Evolutionary conservation across 2,113 vertebrate species (phyloP), one percentile per base, ranked within the genome.

Genomic region (Scalopus aquaticus): DNA sequence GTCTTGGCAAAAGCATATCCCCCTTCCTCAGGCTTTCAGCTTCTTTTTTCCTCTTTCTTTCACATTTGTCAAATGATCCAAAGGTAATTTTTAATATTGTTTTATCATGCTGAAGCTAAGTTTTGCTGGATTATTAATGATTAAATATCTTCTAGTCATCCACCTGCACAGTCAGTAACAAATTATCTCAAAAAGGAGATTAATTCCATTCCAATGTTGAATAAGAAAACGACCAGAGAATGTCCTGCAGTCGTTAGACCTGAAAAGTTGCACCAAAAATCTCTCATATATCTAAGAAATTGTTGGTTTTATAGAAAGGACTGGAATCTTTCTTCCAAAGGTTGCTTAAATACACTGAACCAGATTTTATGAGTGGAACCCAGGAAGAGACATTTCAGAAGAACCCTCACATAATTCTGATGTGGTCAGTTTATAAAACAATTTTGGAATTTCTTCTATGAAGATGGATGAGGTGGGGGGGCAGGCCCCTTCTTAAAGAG

Each of bases 61-160:
- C 95, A 95, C 92, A 91, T 96, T 97, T 97, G 97, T 97, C 92
- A 96, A 95, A 95, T 77, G 93, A 96, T 86, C 96, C 56, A 65
- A 95, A 96, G 58, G 82, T 83, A 96, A 94, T 97, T 97, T 96
- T 97, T 97, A 96, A 96, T 92, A 81, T 49, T 51, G 88, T 95
- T 93, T 77, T 60, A 89, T 96, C 92, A 77, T 16, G 56, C 35
- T 58, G 92, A 85, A 93, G 95, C 77, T 73, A 85, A 82, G 69
- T 97, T 96, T 88, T 96, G 65, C 49, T 73, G 51, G 90, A 88
- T 93, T 96, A 89, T 96, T 94, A 95, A 97, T 96, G 95, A 97
- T 95, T 95, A 92, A 96, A 72, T 95, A 90, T 93, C 81, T 95
- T 89, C 85, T 67, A 96, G 93, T 96, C 96, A 92, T 88, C 90